Evolutionary conservation across 2,797 vertebrate genomes (phyloP).

Genomic region (Parauchenoglanis punctatus): DNA sequence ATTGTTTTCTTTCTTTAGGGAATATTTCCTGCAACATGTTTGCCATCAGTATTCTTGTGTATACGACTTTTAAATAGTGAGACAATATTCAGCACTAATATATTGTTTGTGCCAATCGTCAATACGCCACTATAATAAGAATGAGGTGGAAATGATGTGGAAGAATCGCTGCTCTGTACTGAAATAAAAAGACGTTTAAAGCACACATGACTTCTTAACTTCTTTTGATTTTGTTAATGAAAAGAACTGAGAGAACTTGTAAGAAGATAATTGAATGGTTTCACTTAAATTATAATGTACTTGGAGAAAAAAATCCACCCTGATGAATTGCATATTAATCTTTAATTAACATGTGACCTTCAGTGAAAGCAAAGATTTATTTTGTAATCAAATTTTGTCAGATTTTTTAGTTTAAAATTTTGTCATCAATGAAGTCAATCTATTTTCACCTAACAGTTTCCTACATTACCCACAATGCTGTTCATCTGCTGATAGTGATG

Average conservation of each 20-base stretch:
- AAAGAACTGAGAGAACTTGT: not conserved
- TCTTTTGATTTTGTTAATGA: not conserved
- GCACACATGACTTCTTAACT: not conserved
- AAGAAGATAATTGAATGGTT: not conserved
- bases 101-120: slow-evolving; percentile 74
- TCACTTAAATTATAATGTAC: not conserved
- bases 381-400: no score
- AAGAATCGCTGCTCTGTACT: slow-evolving; percentile 61
- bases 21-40: slow-evolving; percentile 53
- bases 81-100: slow-evolving; percentile 58
- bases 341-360: not conserved
- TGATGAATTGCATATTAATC: not conserved
- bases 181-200: slow-evolving; percentile 69
- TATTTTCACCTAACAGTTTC: not conserved
- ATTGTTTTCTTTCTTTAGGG: slow-evolving; percentile 34
- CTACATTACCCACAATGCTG: not conserved
- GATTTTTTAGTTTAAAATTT: not conserved
- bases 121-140: slow-evolving; percentile 62
- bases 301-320: not conserved
- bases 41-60: slow-evolving; percentile 61
- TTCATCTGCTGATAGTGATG: not conserved
- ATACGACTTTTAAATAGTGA: slow-evolving; percentile 60
- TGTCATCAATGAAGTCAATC: not conserved
- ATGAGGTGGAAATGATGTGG: slow-evolving; percentile 54
- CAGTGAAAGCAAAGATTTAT: not conserved